Conservation (phyloP, 2,888 invertebrate genomes). For the Eledone cirrhosa region DNA sequence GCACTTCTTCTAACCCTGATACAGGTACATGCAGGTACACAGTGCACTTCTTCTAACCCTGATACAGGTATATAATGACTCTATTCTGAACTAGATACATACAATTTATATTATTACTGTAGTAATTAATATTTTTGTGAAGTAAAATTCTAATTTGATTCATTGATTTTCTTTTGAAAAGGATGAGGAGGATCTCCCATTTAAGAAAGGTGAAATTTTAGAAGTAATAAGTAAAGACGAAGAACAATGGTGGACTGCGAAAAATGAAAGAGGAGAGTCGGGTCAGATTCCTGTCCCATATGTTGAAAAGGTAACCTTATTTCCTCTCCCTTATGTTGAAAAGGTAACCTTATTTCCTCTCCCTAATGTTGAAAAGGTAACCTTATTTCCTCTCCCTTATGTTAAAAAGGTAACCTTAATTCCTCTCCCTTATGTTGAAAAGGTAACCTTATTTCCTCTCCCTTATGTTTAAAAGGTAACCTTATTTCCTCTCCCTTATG, state of each 20-base stretch:
- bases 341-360: no score
- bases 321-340: neutral
- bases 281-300: constrained; percentile 98
- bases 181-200: constrained; percentile 95
- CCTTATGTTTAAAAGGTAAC: no score
- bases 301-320: constrained; percentile 69
- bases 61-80: no score
- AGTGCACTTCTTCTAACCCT: no score
- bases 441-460: no score
- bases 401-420: constrained; percentile 69
- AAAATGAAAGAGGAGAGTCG: constrained; percentile 83
- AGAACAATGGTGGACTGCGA: constrained; percentile 99
- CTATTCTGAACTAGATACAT: no score
- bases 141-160: no score
- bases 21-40: no score
- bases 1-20: no score
- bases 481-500: constrained; percentile 97
- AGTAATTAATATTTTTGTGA: no score
- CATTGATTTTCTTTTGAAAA: constrained; percentile 65
- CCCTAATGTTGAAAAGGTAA: no score
- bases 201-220: constrained; percentile 91
- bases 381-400: constrained; percentile 97
- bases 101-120: no score
- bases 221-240: constrained; percentile 93
- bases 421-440: neutral